Evolutionary conservation across 2,113 vertebrate species (phyloP).

Genomic region (Psittacus erithacus): DNA sequence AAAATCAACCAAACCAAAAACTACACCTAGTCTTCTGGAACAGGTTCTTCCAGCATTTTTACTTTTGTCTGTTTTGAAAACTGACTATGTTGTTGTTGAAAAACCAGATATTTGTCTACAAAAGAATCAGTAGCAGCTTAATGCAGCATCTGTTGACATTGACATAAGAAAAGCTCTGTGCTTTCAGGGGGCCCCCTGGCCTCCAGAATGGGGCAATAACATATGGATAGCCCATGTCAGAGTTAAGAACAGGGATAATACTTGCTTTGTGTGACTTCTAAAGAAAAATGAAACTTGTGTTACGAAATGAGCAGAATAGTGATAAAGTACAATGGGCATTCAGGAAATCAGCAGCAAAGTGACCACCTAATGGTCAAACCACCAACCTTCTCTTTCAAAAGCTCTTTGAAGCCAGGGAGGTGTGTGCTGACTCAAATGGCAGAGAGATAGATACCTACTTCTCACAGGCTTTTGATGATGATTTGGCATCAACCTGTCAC

Average conservation of each 20-base stretch:
- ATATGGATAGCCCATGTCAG: background rate
- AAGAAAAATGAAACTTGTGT: background rate
- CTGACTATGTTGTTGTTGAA: background rate
- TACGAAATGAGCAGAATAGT: background rate
- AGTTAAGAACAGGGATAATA: background rate
- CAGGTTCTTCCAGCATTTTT: background rate
- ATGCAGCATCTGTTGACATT: background rate
- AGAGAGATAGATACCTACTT: background rate
- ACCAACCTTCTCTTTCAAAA: background rate
- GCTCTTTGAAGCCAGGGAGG: background rate
- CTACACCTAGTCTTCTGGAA: background rate
- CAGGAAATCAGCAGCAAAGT: background rate
- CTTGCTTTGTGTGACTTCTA: background rate
- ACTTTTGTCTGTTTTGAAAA: background rate
- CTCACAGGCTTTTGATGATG: background rate
- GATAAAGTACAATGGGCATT: background rate
- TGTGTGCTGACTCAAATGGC: background rate
- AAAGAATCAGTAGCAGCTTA: background rate
- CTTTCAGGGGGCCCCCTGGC: fast-evolving
- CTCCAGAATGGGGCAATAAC: background rate
- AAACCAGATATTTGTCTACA: background rate
- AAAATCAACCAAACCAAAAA: background rate
- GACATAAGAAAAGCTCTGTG: background rate
- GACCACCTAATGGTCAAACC: background rate
- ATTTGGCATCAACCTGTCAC: background rate